These are phyloP conservation scores for Lagenorhynchus albirostris DNA, from an alignment of 2,113 vertebrate species.

Conservation along the genomic window DNA sequence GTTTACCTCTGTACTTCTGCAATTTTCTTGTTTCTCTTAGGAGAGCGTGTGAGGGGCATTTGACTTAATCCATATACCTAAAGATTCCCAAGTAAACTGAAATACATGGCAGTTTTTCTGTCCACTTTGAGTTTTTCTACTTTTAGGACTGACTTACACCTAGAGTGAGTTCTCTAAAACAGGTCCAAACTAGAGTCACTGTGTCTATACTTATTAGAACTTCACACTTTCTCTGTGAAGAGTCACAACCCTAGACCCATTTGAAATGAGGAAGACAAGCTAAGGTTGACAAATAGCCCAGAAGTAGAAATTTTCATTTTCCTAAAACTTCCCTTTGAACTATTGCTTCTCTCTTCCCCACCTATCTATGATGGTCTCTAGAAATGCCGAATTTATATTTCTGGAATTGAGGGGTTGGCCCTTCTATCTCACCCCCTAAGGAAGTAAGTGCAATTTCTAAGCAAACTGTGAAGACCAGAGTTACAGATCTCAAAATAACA, in stretches of 20 bases:
- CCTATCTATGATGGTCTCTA: not conserved
- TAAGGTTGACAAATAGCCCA: not conserved
- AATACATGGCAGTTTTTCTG: not conserved
- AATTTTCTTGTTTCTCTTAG: not conserved
- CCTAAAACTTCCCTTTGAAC: not conserved
- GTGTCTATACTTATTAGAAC: not conserved
- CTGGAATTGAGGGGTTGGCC: not conserved
- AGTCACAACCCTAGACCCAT: not conserved
- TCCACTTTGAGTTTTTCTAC: not conserved
- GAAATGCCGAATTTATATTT: not conserved
- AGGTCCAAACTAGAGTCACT: not conserved
- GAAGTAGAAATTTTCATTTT: not conserved
- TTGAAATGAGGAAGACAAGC: not conserved
- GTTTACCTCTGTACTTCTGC: not conserved
- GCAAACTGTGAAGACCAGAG: not conserved
- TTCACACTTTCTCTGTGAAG: not conserved
- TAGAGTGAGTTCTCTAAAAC: not conserved
- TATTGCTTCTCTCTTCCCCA: not conserved
- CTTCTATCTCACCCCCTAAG: not conserved
- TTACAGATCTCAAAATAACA: not conserved
- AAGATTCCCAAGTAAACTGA: not conserved
- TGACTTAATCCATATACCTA: not conserved
- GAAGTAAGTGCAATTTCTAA: not conserved
- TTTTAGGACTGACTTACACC: not conserved
- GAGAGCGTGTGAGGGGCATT: not conserved